These are phyloP conservation scores for Apeira syringaria DNA, from an alignment of 2,888 invertebrate species.

Conservation along the genomic window DNA sequence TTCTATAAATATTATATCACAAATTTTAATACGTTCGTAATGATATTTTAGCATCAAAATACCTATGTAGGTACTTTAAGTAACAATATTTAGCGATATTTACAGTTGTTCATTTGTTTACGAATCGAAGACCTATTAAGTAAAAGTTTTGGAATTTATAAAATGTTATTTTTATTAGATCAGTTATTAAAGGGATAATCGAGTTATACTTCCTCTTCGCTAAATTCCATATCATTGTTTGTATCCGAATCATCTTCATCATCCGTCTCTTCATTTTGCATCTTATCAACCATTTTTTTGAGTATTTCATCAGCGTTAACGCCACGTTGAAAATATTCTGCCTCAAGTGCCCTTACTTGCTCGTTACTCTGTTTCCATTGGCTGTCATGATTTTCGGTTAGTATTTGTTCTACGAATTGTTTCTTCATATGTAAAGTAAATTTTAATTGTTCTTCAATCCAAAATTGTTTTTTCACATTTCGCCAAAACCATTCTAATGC, in stretches of 20 bases:
- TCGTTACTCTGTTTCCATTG: not conserved
- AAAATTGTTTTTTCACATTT: conserved; percentile 1
- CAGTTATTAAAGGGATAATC: no score
- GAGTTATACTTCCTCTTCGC: conserved; percentile 1
- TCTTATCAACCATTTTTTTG: conserved; percentile 2
- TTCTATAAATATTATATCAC: no score
- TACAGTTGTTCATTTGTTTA: no score
- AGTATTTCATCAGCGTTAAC: not conserved
- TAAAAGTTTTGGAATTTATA: no score
- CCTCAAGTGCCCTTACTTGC: conserved; percentile 1
- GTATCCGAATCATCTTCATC: conserved; percentile 3
- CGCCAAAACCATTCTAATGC: conserved; percentile 1
- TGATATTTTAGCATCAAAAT: no score
- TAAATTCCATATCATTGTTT: conserved; percentile 5
- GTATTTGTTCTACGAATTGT: not conserved
- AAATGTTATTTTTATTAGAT: no score
- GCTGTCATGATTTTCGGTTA: not conserved
- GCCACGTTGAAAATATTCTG: conserved; percentile 1
- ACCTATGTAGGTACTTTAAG: no score
- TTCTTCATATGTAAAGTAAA: not conserved
- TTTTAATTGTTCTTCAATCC: not conserved
- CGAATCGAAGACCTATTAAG: no score
- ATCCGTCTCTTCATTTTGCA: not conserved
- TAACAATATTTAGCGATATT: no score
- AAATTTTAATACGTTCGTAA: no score